phyloP scores from a whole-genome alignment of 2,797 vertebrate genomes.

The Acrocephalus scirpaceus region DNA sequence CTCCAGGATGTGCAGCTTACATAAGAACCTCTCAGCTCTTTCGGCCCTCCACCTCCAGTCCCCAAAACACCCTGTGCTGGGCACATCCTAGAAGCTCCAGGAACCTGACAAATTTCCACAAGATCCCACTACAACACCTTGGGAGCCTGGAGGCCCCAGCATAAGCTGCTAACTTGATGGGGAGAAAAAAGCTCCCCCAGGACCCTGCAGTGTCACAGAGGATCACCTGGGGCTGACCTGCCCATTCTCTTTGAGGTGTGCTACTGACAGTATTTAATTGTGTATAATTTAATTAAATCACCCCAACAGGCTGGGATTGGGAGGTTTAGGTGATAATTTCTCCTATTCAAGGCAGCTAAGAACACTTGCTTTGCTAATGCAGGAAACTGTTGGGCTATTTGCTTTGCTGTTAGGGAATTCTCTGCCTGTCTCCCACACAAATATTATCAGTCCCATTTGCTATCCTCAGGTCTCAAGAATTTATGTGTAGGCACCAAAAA shows the following conservation, averaged over 20 bases:
- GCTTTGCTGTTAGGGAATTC: neutral
- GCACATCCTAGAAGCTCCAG: neutral
- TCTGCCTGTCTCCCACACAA: neutral
- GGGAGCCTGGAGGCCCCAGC: neutral
- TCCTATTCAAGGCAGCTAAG: neutral
- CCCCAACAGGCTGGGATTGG: neutral
- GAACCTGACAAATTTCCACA: neutral
- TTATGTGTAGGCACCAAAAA: neutral
- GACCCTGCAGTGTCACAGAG: neutral
- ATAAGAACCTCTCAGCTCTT: neutral
- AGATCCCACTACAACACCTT: rapidly evolving
- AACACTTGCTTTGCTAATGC: neutral
- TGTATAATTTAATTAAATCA: neutral
- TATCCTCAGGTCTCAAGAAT: neutral
- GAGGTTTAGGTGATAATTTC: neutral
- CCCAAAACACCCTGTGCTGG: neutral
- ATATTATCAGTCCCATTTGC: neutral
- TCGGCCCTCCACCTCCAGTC: neutral
- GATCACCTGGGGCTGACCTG: neutral
- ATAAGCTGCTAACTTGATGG: neutral
- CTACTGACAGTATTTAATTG: neutral
- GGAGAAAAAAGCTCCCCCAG: neutral
- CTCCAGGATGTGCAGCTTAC: neutral
- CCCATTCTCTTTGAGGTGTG: neutral
- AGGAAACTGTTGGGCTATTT: neutral